Base-by-base conservation (phyloP, 2,113 vertebrate genomes). In the Zosterops lateralis region DNA sequence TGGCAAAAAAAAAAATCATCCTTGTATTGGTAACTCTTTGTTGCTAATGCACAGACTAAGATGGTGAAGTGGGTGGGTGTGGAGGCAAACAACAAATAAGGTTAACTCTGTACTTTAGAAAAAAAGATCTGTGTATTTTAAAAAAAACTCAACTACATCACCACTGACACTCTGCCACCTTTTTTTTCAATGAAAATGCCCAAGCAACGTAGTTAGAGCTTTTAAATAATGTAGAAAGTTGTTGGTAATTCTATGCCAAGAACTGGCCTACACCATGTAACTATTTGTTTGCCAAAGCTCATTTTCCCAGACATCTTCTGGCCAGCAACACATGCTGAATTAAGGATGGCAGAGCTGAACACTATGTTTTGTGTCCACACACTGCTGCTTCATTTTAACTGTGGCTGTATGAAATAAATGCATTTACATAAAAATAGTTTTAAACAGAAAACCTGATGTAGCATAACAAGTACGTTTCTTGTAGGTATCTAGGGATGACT, bases 41-140 rank as follows among this genome's bases (percentile, higher is more conserved):
- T 51, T 64, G 45, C 14, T 48, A 53, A 24, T 15, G 10, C 24
- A 70, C 3, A 48, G 24, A 71, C 6, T 40, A 72, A 80, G 77
- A 75, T 26, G 1, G 0, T 11, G 2, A 28, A 66, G 26, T 24
- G 6, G 3, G 3, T 54, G 21, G 1, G 1, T 40, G 8, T 24
- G 5, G 16, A 29, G 28, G 17, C 2, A 3, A 75, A 40, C 16
- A 83, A 28, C 31, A 54, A 17, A 89, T 5, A 65, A n/a, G 6
- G 4, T 18, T 75, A 25, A 44, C 32, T 44, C 18, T 66, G 14
- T 61, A 38, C 13, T 57, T 78, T 16, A 61, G 26, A 57, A 71
- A 51, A 54, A 73, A 65, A 45, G 2, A 38, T 48, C 3, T 10
- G 9, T 8, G 1, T 47, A 32, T 65, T 89, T 73, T 9, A 8